These are phyloP conservation scores for Empis livida DNA, from an alignment of 2,888 invertebrate genomes.

Conservation along the genomic window DNA sequence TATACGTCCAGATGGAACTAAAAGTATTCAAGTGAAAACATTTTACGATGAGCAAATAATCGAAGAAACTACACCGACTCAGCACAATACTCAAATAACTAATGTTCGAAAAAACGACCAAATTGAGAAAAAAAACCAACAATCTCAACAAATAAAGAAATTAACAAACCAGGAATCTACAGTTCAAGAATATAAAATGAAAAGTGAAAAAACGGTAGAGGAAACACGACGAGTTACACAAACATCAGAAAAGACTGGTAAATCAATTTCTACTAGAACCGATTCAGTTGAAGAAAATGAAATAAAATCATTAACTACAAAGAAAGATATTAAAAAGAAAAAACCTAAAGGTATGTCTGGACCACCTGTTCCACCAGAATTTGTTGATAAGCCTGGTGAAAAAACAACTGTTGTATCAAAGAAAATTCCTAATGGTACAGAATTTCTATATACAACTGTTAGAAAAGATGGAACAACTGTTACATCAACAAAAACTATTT, in stretches of 20 bases:
- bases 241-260: constrained; percentile 28
- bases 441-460: constrained; percentile 30
- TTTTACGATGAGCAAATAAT: constrained; percentile 24
- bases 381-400: constrained; percentile 24
- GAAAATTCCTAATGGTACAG: constrained; percentile 28
- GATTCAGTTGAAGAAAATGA: constrained; percentile 28
- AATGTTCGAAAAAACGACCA: constrained; percentile 10
- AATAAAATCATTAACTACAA: constrained; percentile 15
- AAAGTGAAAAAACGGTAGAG: constrained; percentile 27
- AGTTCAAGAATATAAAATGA: constrained; percentile 15
- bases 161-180: constrained; percentile 15
- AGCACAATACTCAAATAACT: constrained; percentile 9
- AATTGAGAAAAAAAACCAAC: constrained; percentile 13
- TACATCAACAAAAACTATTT: constrained; percentile 32
- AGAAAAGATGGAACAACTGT: constrained; percentile 31
- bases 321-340: constrained; percentile 25
- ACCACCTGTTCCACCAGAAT: constrained; percentile 32
- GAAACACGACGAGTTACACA: constrained; percentile 26
- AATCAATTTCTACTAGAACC: constrained; percentile 29
- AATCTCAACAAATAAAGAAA: constrained; percentile 19
- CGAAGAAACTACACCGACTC: constrained; percentile 14
- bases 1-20: constrained; percentile 28
- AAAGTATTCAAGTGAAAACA: constrained; percentile 29
- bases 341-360: constrained; percentile 16
- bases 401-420: constrained; percentile 26